Evolutionary conservation across 2,797 vertebrate species (phyloP).

Genomic region (Echeneis naucrates): DNA sequence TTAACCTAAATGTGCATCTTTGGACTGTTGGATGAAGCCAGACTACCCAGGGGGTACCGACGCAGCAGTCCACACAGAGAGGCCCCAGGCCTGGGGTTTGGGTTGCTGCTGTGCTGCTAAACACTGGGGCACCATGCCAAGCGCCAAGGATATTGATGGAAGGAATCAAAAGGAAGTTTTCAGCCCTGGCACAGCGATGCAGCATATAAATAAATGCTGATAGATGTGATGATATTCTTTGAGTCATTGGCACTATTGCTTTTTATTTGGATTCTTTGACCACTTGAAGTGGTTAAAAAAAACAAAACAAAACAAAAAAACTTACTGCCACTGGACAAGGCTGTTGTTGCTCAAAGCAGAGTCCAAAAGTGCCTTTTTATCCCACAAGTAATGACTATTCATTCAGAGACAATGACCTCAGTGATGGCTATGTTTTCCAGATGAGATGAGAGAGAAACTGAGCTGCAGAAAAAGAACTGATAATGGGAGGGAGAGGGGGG

Average conservation of each 20-base stretch:
- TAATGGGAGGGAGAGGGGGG: constrained; percentile 28
- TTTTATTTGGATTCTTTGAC: constrained; percentile 30
- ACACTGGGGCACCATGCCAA: too few relatives aligned
- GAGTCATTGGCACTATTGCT: constrained; percentile 24
- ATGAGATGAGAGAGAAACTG: constrained; percentile 48
- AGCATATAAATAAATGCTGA: constrained; percentile 3
- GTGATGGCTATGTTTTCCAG: constrained; percentile 48
- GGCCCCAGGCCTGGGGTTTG: too few relatives aligned
- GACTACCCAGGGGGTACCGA: too few relatives aligned
- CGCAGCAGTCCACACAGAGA: too few relatives aligned
- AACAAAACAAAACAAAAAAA: constrained; percentile 36
- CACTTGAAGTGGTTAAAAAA: constrained; percentile 39
- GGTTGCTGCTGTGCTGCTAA: too few relatives aligned
- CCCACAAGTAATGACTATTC: constrained; percentile 51
- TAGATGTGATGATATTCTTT: constrained; percentile 23
- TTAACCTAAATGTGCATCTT: too few relatives aligned
- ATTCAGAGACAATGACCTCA: constrained; percentile 52
- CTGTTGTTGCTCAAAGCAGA: constrained; percentile 43
- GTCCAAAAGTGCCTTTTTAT: constrained; percentile 54
- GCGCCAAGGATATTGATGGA: background rate
- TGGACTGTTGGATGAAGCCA: too few relatives aligned
- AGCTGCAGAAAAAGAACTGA: constrained; percentile 21
- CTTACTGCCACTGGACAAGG: constrained; percentile 31
- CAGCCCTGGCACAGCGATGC: background rate
- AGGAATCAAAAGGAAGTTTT: constrained; percentile 12